Base-by-base conservation (phyloP, 2,113 vertebrate genomes). In the Menura novaehollandiae region DNA sequence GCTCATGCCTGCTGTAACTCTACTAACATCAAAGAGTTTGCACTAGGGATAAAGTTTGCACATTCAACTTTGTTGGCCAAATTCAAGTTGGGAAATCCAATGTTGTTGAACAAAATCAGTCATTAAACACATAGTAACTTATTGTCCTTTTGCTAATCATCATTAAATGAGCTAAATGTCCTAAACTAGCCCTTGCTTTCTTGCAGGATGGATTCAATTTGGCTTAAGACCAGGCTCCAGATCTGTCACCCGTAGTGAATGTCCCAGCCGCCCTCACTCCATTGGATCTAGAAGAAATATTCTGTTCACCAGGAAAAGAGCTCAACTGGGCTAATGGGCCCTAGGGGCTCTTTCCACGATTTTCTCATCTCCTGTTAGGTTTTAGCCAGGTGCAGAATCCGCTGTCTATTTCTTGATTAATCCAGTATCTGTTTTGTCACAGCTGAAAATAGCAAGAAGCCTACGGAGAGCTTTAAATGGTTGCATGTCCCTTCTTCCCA, bases 1-100 rank as follows among this genome's bases (percentile, higher is more conserved):
- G 95, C 60, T 96, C 92, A 93, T 72, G 90, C 92, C 83, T 96
- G 95, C 86, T 96, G 23, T 89, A 94, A 95, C 83, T 96, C 69
- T 72, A 28, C 91, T 94, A 83, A 97, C 88, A 96, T 96, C 95
- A 96, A 96, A 95, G 88, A 60, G 41, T 72, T 96, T 94, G 68
- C 53, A 78, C 73, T 67, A 91, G 73, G 92, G 76, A 93, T 89
- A 44, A 95, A 95, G 69, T 92, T 66, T 85, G 69, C 62, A 82
- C 66, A 95, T 96, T 92, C 88, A 94, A 96, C 76, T 94, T 92
- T 71, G 44, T 88, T 93, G 91, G 88, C 85, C 85, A 94, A 94
- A 92, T 93, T 79, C 86, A 87, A 91, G 83, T 96, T 96, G 86
- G 56, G 88, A 94, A 97, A 95, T 96, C 89, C 91, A 85, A 79